Evolutionary conservation across 2,888 invertebrate genomes (phyloP).

Genomic region (Plagodis dolabraria): DNA sequence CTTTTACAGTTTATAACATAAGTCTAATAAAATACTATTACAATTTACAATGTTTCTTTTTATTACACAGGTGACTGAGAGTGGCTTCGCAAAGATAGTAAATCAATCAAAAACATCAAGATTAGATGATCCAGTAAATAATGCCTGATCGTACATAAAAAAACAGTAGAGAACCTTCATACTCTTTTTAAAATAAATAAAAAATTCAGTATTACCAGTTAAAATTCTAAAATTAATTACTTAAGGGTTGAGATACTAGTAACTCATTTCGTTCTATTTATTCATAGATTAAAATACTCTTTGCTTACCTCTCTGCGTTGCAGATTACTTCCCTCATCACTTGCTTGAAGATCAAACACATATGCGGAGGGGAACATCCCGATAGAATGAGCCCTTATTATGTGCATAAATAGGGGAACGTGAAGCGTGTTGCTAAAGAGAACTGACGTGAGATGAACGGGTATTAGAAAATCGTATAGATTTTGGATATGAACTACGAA

Average conservation of each 20-base stretch:
- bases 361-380: conserved; percentile 68
- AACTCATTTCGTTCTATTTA: conserved; percentile 22
- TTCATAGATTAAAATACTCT: conserved; percentile 25
- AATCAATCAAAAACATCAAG: too few species aligned
- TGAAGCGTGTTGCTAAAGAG: conserved; percentile 6
- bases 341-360: conserved; percentile 79
- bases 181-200: too few species aligned
- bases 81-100: too few species aligned
- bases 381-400: conserved; percentile 68
- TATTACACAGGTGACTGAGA: too few species aligned
- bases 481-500: background rate
- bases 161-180: too few species aligned
- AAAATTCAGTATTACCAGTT: too few species aligned
- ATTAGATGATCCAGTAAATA: too few species aligned
- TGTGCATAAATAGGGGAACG: conserved; percentile 64
- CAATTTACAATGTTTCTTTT: too few species aligned
- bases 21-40: too few species aligned
- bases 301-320: conserved; percentile 29
- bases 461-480: background rate
- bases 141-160: too few species aligned
- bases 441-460: conserved; percentile 8
- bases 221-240: background rate
- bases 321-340: conserved; percentile 46
- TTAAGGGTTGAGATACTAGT: background rate
- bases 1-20: too few species aligned